These are phyloP conservation scores for Peromyscus melanophrys DNA, from an alignment of 2,797 vertebrate genomes.

Conservation along the genomic window DNA sequence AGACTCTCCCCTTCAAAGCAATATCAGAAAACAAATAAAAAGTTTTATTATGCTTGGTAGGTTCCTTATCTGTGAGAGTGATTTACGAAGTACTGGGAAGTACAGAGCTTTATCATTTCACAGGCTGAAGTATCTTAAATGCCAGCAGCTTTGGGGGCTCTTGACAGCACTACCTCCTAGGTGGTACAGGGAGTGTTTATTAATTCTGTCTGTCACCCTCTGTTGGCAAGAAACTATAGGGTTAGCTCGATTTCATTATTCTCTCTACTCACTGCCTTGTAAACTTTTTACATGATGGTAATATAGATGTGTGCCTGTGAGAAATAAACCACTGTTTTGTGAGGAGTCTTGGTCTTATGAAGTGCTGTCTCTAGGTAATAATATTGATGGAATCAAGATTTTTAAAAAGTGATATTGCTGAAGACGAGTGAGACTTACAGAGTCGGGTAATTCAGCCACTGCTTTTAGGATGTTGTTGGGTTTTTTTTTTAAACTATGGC, in stretches of 20 bases:
- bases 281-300: slow-evolving; percentile 55
- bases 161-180: slow-evolving; percentile 30
- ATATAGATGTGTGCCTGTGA: not conserved
- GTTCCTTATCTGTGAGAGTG: slow-evolving; percentile 69
- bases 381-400: slow-evolving; percentile 32
- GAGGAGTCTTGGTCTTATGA: slow-evolving; percentile 57
- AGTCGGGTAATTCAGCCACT: slow-evolving; percentile 18
- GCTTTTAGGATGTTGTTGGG: not conserved
- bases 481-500: not conserved
- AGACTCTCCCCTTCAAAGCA: slow-evolving; percentile 47
- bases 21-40: slow-evolving; percentile 76
- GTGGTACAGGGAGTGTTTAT: slow-evolving; percentile 44
- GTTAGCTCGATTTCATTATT: slow-evolving; percentile 49
- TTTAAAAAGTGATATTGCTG: not conserved
- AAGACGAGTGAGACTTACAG: not conserved
- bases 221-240: slow-evolving; percentile 31
- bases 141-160: not conserved
- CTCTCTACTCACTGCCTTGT: slow-evolving; percentile 52
- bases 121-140: slow-evolving; percentile 17
- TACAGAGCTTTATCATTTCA: slow-evolving; percentile 18
- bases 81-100: slow-evolving; percentile 62
- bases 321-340: slow-evolving; percentile 28
- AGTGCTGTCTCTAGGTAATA: not conserved
- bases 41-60: slow-evolving; percentile 51
- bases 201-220: slow-evolving; percentile 73